A percentile compares a stretch with the other conserved stretches of the same genome.
Conservation (phyloP, 2,888 invertebrate species). For the Nowickia ferox region DNA sequence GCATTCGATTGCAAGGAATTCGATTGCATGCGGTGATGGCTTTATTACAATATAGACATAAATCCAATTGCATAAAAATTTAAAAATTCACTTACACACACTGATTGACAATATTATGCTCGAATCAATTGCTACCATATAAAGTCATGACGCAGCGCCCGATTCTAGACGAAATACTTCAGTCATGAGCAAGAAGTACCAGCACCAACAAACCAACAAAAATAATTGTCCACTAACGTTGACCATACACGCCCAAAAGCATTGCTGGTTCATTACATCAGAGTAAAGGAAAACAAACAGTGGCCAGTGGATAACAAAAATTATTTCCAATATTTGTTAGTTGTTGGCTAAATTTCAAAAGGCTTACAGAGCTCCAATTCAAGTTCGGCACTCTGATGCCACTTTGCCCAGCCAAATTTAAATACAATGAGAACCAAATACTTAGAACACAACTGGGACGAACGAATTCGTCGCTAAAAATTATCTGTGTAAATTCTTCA, state of each 20-base stretch:
- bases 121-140: constrained; percentile 76
- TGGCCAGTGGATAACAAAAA: not conserved
- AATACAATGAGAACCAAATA: too few species aligned
- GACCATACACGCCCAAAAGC: constrained; percentile 5
- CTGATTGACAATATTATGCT: constrained; percentile 72
- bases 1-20: constrained; percentile 38
- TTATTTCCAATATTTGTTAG: not conserved
- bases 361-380: too few species aligned
- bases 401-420: too few species aligned
- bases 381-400: too few species aligned
- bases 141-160: constrained; percentile 77
- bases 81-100: constrained; percentile 67
- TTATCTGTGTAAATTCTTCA: too few species aligned
- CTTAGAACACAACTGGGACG: too few species aligned
- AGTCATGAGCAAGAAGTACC: not conserved
- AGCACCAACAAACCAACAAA: not conserved
- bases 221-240: constrained; percentile 36
- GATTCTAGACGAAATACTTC: constrained; percentile 74
- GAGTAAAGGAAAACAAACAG: constrained; percentile 16
- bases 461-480: too few species aligned
- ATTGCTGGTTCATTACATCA: constrained; percentile 2
- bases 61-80: constrained; percentile 68
- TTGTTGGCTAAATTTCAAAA: too few species aligned
- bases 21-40: constrained; percentile 63
- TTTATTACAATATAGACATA: constrained; percentile 68